Evolutionary conservation across 2,113 vertebrate species (phyloP), one percentile per base, ranked within the genome.

Genomic region (Podarcis muralis): DNA sequence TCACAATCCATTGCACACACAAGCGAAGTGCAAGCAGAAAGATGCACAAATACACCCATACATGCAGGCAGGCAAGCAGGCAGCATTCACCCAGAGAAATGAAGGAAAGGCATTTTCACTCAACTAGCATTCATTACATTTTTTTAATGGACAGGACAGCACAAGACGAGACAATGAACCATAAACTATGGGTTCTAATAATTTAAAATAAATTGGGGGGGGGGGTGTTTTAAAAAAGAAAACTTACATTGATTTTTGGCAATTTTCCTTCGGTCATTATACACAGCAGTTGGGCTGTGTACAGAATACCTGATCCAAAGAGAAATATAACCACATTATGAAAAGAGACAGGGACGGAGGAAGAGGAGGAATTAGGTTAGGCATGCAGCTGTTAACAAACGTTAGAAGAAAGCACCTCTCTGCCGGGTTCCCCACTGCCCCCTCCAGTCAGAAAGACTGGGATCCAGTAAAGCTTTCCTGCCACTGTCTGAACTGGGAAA

Each of bases 221-320:
- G 23, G 43, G 32, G 22, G 77, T 8, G 66, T 22, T 7, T 12
- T 5, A 72, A 22, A 12, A 35, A 85, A 48, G 16, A 37, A 40
- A 87, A 95, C 94, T 96, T 93, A 95, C 93, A 95, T 86, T 93
- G 91, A 93, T 93, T 93, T 94, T 89, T 88, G 90, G 88, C 90
- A 93, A 92, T 96, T 95, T 94, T 84, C 95, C 94, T 92, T 93
- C 94, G 90, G 92, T 93, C 94, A 94, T 95, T 91, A 93, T 18
- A 95, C 94, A 92, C 94, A 93, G 94, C 95, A 43, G 93, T 7
- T 77, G 91, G 91, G 91, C 95, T 94, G 95, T 59, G 93, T 40
- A 92, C 91, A 74, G 91, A 95, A 94, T 43, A 94, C 93, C 93
- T 94, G 94, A 93, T 94, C 93, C 94, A 82, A 92, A 96, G 83